These are phyloP conservation scores for Acanthaster planci DNA, from an alignment of 35 echinoderm and acorn worm species.

Conservation along the genomic window DNA sequence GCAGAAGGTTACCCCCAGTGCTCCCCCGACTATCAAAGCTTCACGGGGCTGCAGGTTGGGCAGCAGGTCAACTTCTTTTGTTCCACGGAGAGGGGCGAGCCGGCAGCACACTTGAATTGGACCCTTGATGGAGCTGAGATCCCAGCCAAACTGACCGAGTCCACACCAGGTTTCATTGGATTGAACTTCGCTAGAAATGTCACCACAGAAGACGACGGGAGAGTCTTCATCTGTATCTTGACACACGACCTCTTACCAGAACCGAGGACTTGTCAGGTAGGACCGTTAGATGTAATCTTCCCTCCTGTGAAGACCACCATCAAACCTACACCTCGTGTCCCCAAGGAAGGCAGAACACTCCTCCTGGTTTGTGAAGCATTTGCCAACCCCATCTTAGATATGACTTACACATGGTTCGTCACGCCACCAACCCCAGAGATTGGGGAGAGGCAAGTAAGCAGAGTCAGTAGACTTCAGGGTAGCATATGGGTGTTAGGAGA, in stretches of 20 bases:
- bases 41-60: neutral
- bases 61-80: neutral
- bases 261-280: slow-evolving; percentile 3
- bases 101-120: neutral
- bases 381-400: neutral
- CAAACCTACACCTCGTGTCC: neutral
- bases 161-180: neutral
- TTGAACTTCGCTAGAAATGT: neutral
- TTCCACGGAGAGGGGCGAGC: neutral
- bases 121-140: neutral
- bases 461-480: neutral
- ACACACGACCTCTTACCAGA: neutral
- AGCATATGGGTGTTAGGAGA: neutral
- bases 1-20: neutral
- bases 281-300: slow-evolving; percentile 22
- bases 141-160: neutral
- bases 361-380: neutral
- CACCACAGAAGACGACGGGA: neutral
- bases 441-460: neutral
- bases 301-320: neutral
- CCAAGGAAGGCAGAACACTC: neutral
- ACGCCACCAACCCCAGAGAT: neutral
- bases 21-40: neutral
- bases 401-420: neutral
- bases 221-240: neutral